Evolutionary conservation across 2,888 invertebrate genomes (phyloP).

Genomic region (Noctua pronuba): DNA sequence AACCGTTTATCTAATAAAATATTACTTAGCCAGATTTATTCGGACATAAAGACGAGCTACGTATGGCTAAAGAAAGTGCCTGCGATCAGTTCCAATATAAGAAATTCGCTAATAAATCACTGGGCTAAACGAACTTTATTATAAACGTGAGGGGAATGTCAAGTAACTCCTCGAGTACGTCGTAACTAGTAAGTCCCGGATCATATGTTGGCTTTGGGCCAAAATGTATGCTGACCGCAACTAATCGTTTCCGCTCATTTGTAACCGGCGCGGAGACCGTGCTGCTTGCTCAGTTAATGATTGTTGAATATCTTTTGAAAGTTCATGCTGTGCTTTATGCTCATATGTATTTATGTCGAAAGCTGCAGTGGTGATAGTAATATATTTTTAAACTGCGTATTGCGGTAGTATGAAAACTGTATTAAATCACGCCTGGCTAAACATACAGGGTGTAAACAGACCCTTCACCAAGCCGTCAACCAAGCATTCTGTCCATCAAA

Average conservation of each 20-base stretch:
- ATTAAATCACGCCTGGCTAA: not conserved
- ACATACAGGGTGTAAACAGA: no score
- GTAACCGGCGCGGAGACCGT: constrained; percentile 29
- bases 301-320: constrained; percentile 28
- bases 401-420: not conserved
- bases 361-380: not conserved
- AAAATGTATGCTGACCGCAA: constrained; percentile 46
- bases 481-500: no score
- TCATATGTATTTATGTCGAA: not conserved
- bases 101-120: constrained; percentile 58
- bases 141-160: constrained; percentile 60
- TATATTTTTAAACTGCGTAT: not conserved
- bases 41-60: constrained; percentile 21
- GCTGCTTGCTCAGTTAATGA: constrained; percentile 27
- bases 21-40: constrained; percentile 36
- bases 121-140: constrained; percentile 53
- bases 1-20: constrained; percentile 25
- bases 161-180: constrained; percentile 34
- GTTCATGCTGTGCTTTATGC: not conserved
- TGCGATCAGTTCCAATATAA: constrained; percentile 41
- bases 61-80: constrained; percentile 32
- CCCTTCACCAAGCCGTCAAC: no score
- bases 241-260: constrained; percentile 64
- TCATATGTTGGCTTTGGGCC: constrained; percentile 63
- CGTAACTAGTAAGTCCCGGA: constrained; percentile 57